These are phyloP conservation scores for Digitonthophagus gazella DNA, from an alignment of 2,888 invertebrate genomes.

Conservation along the genomic window DNA sequence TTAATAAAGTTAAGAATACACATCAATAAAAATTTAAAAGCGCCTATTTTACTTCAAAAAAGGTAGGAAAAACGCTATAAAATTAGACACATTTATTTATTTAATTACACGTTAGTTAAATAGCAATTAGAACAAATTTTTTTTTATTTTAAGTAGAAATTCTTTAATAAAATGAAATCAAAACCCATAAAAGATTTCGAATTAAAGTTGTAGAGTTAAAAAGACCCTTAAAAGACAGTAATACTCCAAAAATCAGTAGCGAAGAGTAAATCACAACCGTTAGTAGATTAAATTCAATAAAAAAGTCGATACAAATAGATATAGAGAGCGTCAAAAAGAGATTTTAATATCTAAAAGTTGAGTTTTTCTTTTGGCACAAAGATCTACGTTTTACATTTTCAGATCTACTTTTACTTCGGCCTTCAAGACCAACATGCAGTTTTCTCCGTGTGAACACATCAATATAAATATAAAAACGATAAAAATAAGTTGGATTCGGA, in stretches of 20 bases:
- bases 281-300: too few species aligned
- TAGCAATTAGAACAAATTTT: neutral
- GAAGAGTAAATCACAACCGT: too few species aligned
- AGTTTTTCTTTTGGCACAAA: neutral
- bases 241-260: too few species aligned
- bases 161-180: neutral
- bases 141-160: neutral
- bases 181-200: too few species aligned
- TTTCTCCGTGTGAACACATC: neutral
- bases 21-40: too few species aligned
- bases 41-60: too few species aligned
- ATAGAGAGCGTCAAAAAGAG: too few species aligned
- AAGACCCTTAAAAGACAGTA: too few species aligned
- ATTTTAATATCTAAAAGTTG: neutral
- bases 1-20: too few species aligned
- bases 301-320: too few species aligned
- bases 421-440: neutral
- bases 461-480: neutral
- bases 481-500: neutral
- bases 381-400: neutral
- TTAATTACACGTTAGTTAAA: neutral
- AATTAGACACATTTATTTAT: neutral
- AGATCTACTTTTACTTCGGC: neutral
- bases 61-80: too few species aligned
- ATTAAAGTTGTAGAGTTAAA: too few species aligned